A percentile compares a stretch with the other conserved stretches of the same genome.
These are phyloP conservation scores for Sander vitreus DNA, from an alignment of 2,113 vertebrate genomes.

Conservation along the genomic window DNA sequence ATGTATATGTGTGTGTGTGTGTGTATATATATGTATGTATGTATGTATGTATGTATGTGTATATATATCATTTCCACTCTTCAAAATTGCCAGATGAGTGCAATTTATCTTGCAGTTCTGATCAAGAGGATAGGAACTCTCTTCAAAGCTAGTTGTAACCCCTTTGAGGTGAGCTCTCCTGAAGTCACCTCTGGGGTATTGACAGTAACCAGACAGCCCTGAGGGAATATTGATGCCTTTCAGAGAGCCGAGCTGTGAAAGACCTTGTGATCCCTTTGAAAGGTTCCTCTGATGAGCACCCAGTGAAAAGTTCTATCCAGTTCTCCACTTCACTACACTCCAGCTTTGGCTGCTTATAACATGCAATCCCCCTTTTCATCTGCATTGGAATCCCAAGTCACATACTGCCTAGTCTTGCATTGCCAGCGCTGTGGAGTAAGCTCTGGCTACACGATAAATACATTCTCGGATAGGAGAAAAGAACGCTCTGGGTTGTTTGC, in stretches of 20 bases:
- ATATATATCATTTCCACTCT: not conserved
- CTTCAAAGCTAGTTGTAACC: conserved; percentile 45
- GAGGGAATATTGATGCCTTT: conserved; percentile 66
- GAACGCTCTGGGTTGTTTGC: too few species aligned
- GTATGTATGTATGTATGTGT: too few species aligned
- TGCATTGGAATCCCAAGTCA: conserved; percentile 44
- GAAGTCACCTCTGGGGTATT: conserved; percentile 59
- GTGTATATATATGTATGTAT: too few species aligned
- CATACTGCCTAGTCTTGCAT: conserved; percentile 13
- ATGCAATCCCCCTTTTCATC: conserved; percentile 42
- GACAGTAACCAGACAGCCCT: conserved; percentile 62
- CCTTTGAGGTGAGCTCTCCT: conserved; percentile 58
- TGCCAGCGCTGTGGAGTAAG: too few species aligned
- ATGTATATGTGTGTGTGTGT: too few species aligned
- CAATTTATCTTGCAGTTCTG: conserved; percentile 19
- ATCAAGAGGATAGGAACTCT: conserved; percentile 34
- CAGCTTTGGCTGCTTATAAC: conserved; percentile 60
- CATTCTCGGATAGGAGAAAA: too few species aligned
- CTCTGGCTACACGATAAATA: too few species aligned
- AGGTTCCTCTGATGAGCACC: conserved; percentile 66
- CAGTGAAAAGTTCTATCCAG: conserved; percentile 53
- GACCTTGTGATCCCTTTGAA: conserved; percentile 67
- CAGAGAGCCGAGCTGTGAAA: conserved; percentile 57
- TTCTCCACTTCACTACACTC: conserved; percentile 59
- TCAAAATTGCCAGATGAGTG: not conserved